Conservation (phyloP, 2,888 invertebrate species). For the Drosophila cracens region DNA sequence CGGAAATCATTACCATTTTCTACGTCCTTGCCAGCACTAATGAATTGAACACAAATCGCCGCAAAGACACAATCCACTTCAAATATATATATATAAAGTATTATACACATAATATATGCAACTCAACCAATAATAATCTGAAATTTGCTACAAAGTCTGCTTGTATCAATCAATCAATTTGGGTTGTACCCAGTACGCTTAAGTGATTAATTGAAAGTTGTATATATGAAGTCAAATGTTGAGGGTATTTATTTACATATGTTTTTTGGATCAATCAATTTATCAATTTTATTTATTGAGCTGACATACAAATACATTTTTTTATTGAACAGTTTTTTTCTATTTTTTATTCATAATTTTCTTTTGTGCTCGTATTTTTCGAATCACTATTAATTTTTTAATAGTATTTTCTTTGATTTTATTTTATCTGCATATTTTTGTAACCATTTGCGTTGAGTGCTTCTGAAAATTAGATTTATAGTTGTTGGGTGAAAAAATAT, state of each 20-base stretch:
- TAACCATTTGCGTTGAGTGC: not conserved
- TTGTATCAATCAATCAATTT: not conserved
- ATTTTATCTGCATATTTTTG: not conserved
- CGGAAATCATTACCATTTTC: constrained; percentile 57
- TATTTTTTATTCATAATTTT: not conserved
- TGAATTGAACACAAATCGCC: constrained; percentile 50
- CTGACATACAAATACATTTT: not conserved
- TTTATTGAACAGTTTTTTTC: not conserved
- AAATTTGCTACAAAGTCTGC: not conserved
- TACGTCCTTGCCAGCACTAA: constrained; percentile 29
- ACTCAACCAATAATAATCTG: not conserved
- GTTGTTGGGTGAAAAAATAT: not conserved
- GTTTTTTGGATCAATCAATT: not conserved
- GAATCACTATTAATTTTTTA: not conserved
- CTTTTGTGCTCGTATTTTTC: not conserved
- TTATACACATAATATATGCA: not conserved
- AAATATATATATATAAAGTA: constrained; percentile 2
- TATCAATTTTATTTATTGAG: not conserved
- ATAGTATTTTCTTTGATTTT: not conserved
- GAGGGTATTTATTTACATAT: not conserved
- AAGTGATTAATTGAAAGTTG: not conserved
- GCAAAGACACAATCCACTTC: not conserved
- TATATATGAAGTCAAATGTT: not conserved
- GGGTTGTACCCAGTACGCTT: not conserved
- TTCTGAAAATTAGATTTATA: not conserved